Base-by-base conservation (phyloP, 2,797 vertebrate genomes). In the Parotocinclus haroldoi region DNA sequence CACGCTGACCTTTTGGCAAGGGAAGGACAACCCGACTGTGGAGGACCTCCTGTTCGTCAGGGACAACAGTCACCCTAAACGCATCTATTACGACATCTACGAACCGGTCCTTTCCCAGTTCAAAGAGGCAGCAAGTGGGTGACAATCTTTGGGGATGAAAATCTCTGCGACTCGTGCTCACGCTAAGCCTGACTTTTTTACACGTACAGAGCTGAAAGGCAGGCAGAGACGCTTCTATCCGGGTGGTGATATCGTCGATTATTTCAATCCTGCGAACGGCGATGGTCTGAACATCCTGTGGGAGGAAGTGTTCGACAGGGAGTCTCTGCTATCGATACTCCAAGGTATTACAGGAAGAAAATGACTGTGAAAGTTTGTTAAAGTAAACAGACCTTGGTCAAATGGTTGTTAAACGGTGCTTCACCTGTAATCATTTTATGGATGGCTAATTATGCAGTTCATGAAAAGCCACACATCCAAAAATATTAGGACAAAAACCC, bases 1-100 rank as follows among this genome's bases (percentile, higher is more conserved):
- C 80, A 93, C 84, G 54, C 82, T 95, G 69, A 94, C 93, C 0
- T 63, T 95, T 72, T 95, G 93, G 93, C 93, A 95, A 73, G 85
- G 88, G 0, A 6, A 66, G 3, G 49, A 61, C 0, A 89, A 91
- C 59, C 90, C 90, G 0, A 83, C 73, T 0, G 51, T 94, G 58
- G 84, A 84, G 0, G 91, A 95, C 69, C 89, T 95, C 37, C 82
- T 94, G 60, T 94, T 93, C 44, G 64, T 95, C 63, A 82, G 92
- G 14, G 91, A 93, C 76, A 92, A 92, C 84, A 89, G 75, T 13
- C 75, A 87, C 11, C 67, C 81, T 10, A 74, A 87, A 66, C 73
- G 84, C 60, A 84, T 94, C 76, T 95, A 93, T 83, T 93, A 94
- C 0, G 93, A 95, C 64, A 88, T 94, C 58, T 93, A 91, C 8